Evolutionary conservation across 2,797 vertebrate genomes (phyloP), one percentile per base, ranked within the genome.

Genomic region (Gallinago nigripennis): DNA sequence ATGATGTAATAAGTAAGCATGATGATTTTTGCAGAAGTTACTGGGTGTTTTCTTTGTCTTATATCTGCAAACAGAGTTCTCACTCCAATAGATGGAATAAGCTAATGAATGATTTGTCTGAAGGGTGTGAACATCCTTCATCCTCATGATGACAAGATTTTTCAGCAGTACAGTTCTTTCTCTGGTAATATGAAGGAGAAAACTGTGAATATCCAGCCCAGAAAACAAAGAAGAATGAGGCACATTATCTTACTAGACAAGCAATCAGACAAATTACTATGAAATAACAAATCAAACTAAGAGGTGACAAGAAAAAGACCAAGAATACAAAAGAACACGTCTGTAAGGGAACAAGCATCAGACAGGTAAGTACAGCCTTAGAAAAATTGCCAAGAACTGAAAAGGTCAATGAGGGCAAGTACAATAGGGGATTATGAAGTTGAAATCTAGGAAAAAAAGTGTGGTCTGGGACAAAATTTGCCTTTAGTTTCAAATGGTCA

Each of bases 241-340:
- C 61, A 69, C 46, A 66, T 82, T 68, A 73, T 66, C 84, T 95
- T 89, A 83, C 35, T 45, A 89, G 76, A 95, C 23, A 90, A 93
- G 63, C 87, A 94, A 94, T 95, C 75, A 96, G 91, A 93, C 4
- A 95, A 97, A 95, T 80, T 65, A 66, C 77, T 88, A 41, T 25
- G 65, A 84, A 96, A 95, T 64, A 88, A 61, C 43, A 68, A 97
- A 92, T 85, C 84, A 92, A 94, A 92, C 83, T 87, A 96, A 80
- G 45, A 96, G 53, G 43, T 88, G 72, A 93, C 31, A 92, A 64
- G 65, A 54, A 96, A 95, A 95, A 93, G 37, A 71, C 80, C 31
- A 95, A 91, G 79, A 82, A 61, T 27, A 24, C 4, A 60, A 75
- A 72, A 4, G 1, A 60, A 30, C 5, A 58, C 45, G 16, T 65